phyloP scores from a whole-genome alignment of 2,113 vertebrate species.

The Rhizomys pruinosus region DNA sequence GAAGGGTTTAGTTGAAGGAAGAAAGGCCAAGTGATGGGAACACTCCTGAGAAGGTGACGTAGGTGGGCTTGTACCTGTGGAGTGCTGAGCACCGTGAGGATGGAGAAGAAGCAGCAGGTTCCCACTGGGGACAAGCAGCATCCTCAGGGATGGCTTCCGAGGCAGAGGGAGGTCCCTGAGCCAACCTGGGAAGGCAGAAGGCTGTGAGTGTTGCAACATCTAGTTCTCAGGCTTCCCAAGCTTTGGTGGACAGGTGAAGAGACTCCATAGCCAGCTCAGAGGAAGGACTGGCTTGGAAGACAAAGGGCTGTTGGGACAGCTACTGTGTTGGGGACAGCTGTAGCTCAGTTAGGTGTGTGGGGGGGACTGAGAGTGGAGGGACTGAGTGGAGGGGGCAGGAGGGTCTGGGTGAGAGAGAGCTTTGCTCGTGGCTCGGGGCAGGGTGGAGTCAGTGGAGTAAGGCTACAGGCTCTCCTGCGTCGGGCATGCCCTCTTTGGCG shows the following conservation, averaged over 20 bases:
- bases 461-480: not conserved
- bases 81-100: fast-evolving
- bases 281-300: not conserved
- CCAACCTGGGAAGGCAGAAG: not conserved
- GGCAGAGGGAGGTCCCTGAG: not conserved
- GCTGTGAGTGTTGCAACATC: not conserved
- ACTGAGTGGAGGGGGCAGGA: not conserved
- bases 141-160: fast-evolving
- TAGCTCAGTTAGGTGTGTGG: fast-evolving
- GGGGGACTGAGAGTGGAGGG: not conserved
- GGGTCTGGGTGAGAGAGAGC: not conserved
- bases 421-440: no score
- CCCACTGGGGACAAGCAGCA: no score
- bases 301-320: fast-evolving
- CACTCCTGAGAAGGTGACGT: no score
- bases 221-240: not conserved
- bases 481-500: no score
- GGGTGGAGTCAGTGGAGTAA: fast-evolving
- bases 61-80: fast-evolving
- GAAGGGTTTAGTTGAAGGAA: not conserved
- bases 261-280: no score
- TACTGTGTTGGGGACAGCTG: not conserved
- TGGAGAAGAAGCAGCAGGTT: fast-evolving
- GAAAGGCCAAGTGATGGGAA: not conserved
- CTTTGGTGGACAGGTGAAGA: not conserved